Conservation (phyloP, 1,140 invertebrate genomes). For the Tetramorium simillimum region DNA sequence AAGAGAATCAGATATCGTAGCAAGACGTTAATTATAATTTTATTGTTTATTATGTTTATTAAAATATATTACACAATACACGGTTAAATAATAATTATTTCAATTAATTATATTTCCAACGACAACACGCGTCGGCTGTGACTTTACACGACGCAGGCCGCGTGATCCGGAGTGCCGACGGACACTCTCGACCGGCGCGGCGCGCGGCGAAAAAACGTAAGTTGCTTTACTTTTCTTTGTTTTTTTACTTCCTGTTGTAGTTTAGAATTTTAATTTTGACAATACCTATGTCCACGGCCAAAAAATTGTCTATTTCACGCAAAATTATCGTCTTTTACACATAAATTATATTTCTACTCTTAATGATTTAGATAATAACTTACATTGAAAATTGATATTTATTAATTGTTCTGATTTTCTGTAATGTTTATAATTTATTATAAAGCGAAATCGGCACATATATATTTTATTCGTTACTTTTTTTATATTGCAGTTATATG, state of each 20-base stretch:
- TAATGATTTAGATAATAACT: background rate
- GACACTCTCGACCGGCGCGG: background rate
- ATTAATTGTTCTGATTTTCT: no score
- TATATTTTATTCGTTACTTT: background rate
- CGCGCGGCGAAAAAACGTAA: background rate
- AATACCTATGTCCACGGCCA: background rate
- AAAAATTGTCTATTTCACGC: background rate
- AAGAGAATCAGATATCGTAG: background rate
- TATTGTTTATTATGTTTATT: background rate
- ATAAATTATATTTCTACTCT: background rate
- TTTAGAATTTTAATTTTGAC: background rate
- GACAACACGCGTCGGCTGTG: background rate
- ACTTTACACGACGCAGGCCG: background rate
- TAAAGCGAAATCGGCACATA: background rate
- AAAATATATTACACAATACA: background rate
- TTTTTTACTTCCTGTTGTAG: background rate
- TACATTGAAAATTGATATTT: background rate
- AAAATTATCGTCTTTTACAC: background rate
- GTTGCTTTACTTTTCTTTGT: background rate
- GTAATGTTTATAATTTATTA: background rate
- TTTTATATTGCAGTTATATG: background rate
- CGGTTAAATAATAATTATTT: background rate
- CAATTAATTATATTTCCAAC: constrained; percentile 1
- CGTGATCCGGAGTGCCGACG: constrained; percentile 43
- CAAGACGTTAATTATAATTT: background rate